Percentiles rank a stretch among this genome's conserved stretches.
Evolutionary conservation across 1,140 invertebrate genomes (phyloP).

Genomic region (Melanaphis sacchari): DNA sequence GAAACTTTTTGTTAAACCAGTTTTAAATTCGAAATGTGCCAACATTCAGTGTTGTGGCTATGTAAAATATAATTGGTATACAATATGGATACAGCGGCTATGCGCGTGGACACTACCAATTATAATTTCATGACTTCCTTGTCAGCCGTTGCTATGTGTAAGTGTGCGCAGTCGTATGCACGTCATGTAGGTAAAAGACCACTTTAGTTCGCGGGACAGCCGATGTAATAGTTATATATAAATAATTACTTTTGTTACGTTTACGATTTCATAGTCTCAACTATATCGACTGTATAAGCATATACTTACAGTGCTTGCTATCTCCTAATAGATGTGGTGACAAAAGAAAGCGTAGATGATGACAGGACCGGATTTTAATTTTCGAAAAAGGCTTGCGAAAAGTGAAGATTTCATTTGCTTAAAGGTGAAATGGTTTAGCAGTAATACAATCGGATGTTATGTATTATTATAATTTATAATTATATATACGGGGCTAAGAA

Average conservation of each 20-base stretch:
- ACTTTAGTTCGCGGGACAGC: not conserved
- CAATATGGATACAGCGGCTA: not conserved
- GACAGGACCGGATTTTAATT: no score
- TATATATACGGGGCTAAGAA: no score
- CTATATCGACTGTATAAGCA: not conserved
- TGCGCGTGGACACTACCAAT: not conserved
- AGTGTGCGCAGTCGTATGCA: not conserved
- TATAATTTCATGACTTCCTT: not conserved
- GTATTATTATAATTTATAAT: no score
- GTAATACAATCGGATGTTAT: no score
- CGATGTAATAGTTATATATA: not conserved
- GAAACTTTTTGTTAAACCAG: not conserved
- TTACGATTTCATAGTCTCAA: not conserved
- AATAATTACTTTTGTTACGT: conserved; percentile 11
- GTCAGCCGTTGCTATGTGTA: not conserved
- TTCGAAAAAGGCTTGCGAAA: no score
- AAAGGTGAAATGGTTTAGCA: no score
- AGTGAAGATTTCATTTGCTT: no score
- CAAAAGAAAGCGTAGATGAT: no score
- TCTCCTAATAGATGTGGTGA: no score
- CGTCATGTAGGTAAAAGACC: not conserved
- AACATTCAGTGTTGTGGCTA: not conserved
- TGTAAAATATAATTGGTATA: no score
- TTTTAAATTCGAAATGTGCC: not conserved
- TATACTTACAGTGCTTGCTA: no score